A percentile compares a stretch with the other conserved stretches of the same genome.
Conservation (phyloP, 92 coral and sea anemone genomes). For the Phenganax subtilis region DNA sequence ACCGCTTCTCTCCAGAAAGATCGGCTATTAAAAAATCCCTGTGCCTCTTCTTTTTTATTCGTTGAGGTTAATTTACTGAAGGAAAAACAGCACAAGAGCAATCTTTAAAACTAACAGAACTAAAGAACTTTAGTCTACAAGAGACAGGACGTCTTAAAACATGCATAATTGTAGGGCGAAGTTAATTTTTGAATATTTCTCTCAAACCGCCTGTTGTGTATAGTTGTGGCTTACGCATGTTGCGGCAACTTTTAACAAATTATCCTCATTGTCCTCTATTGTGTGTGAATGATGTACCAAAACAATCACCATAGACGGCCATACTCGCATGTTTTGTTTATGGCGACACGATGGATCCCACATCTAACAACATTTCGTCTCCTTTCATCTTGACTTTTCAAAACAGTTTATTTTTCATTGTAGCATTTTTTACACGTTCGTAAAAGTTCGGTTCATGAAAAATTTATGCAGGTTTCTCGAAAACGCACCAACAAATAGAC, state of each 20-base stretch:
- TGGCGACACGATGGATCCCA: neutral
- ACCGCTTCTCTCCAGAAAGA: too few species aligned
- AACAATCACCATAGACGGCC: neutral
- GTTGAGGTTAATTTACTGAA: too few species aligned
- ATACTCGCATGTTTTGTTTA: neutral
- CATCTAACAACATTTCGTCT: neutral
- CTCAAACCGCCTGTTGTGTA: neutral
- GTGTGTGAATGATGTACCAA: neutral
- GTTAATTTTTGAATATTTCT: constrained; percentile 10
- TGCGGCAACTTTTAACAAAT: constrained; percentile 36
- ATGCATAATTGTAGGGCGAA: neutral
- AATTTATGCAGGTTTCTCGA: too few species aligned
- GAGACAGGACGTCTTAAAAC: neutral
- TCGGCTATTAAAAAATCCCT: too few species aligned
- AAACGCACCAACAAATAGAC: too few species aligned
- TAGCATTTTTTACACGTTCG: too few species aligned
- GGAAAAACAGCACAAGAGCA: too few species aligned
- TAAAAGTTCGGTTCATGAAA: too few species aligned
- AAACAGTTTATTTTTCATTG: too few species aligned
- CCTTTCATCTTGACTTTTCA: neutral
- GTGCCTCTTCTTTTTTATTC: too few species aligned
- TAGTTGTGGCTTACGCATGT: neutral
- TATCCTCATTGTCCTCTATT: constrained; percentile 24
- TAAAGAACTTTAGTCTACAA: neutral
- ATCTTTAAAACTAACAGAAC: too few species aligned